These are phyloP conservation scores for Rhopalosiphum nymphaeae DNA, from an alignment of 2,888 invertebrate genomes.

Conservation along the genomic window DNA sequence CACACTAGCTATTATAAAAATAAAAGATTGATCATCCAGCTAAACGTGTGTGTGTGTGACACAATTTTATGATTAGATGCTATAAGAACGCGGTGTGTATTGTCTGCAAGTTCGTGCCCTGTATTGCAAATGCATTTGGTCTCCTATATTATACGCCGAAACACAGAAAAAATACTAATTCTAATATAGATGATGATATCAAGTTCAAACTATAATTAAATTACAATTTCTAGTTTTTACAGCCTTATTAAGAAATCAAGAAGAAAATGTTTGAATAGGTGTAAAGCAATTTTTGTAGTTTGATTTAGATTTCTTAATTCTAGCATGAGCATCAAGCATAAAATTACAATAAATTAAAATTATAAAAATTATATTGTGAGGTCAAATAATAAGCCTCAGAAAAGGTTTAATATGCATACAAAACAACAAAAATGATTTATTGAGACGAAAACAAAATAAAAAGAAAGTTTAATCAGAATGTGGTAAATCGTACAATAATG, in stretches of 20 bases:
- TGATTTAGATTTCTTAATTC: neutral
- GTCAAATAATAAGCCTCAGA: neutral
- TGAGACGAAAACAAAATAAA: neutral
- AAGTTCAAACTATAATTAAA: neutral
- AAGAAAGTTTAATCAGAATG: slow-evolving; percentile 6
- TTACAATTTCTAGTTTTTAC: neutral
- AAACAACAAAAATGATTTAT: neutral
- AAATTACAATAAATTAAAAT: neutral
- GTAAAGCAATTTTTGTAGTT: neutral
- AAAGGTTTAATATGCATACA: neutral
- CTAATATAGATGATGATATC: neutral
- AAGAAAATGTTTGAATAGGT: neutral
- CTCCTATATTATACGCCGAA: neutral
- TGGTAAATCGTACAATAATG: neutral
- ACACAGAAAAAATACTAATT: slow-evolving; percentile 25
- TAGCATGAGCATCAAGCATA: neutral
- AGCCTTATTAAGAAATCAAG: neutral
- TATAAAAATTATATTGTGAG: neutral
- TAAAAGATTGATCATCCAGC: slow-evolving; percentile 19
- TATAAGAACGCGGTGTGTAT: slow-evolving; percentile 30
- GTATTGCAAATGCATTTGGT: slow-evolving; percentile 34
- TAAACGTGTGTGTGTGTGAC: slow-evolving; percentile 37
- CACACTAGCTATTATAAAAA: slow-evolving; percentile 16
- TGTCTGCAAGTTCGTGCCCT: slow-evolving; percentile 44
- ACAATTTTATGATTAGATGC: slow-evolving; percentile 39